Evolutionary conservation across 2,888 invertebrate genomes (phyloP).

Genomic region (Gasteruption jaculator): DNA sequence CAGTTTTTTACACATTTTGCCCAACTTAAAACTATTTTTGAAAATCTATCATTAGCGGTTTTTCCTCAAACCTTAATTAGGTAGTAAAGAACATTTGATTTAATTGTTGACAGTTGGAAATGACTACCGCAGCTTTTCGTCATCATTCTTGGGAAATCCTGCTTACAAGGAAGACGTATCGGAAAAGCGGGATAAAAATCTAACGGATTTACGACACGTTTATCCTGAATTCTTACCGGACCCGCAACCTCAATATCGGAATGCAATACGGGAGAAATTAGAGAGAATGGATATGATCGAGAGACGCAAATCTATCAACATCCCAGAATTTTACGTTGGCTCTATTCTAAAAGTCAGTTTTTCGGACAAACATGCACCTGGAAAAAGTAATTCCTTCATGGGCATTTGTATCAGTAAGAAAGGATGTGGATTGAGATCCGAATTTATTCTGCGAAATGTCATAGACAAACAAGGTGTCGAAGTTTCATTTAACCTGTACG

Average conservation of each 20-base stretch:
- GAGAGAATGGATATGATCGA: constrained; percentile 91
- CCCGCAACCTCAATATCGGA: constrained; percentile 73
- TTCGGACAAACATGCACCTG: constrained; percentile 79
- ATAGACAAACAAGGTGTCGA: constrained; percentile 83
- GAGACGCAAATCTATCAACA: constrained; percentile 73
- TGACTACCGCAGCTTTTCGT: too few relatives aligned
- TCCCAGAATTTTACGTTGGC: constrained; percentile 98
- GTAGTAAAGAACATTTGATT: too few relatives aligned
- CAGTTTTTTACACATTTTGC: too few relatives aligned
- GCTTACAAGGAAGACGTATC: too few relatives aligned
- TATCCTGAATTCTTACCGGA: constrained; percentile 94
- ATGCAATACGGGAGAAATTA: constrained; percentile 77
- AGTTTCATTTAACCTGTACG: constrained; percentile 81
- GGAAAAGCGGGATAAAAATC: too few relatives aligned
- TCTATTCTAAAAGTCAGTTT: constrained; percentile 84
- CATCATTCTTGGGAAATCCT: too few relatives aligned
- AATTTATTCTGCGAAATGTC: constrained; percentile 86
- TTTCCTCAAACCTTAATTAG: too few relatives aligned
- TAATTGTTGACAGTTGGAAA: too few relatives aligned
- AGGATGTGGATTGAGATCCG: constrained; percentile 77
- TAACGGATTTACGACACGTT: constrained; percentile 63
- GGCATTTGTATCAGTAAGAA: constrained; percentile 90
- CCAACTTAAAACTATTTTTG: too few relatives aligned
- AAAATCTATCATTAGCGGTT: too few relatives aligned
- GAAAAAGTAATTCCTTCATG: constrained; percentile 80